Evolutionary conservation across 2,113 vertebrate species (phyloP), one percentile per base, ranked within the genome.

Genomic region (Motacilla alba): DNA sequence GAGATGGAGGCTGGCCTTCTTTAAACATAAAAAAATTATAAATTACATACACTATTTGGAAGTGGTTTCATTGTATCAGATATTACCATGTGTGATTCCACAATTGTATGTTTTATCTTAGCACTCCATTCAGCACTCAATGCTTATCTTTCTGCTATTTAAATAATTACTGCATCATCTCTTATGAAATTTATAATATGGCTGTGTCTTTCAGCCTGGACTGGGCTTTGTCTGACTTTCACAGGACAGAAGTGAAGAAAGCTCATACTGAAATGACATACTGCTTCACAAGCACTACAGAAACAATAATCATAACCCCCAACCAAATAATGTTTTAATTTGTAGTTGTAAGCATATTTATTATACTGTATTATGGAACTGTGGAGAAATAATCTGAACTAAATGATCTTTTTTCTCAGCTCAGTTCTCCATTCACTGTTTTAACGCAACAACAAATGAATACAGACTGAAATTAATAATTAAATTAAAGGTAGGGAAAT

Each of bases 1-100:
- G 95, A 80, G 97, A 97, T 64, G 91, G 89, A 90, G 94, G 82
- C 30, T 95, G 97, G 37, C 50, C 96, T 88, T 95, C 96, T 98
- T 95, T 35, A 96, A 97, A 70, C 7, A 96, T 2, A 89, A 96
- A 86, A 86, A 50, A 87, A 67, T 26, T 59, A 62, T 15, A 55
- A 76, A 73, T 41, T 28, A 92, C 7, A 79, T 44, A 10, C 19
- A 46, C 78, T 47, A 87, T 69, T 91, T 73, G 44, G 30, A 92
- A 87, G 44, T 66, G 13, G 6, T 21, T 85, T 60, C 20, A 80
- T 56, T 50, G 46, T 62, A 88, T 91, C 68, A 94, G 89, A 67
- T 76, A 95, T 78, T 89, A 89, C 58, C 37, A 39, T 33, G 33
- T 4, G 3, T 30, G 35, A 66, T 37, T 85, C 12, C 22, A 62